These are phyloP conservation scores for Menura novaehollandiae DNA, from an alignment of 2,113 vertebrate species.

Conservation along the genomic window DNA sequence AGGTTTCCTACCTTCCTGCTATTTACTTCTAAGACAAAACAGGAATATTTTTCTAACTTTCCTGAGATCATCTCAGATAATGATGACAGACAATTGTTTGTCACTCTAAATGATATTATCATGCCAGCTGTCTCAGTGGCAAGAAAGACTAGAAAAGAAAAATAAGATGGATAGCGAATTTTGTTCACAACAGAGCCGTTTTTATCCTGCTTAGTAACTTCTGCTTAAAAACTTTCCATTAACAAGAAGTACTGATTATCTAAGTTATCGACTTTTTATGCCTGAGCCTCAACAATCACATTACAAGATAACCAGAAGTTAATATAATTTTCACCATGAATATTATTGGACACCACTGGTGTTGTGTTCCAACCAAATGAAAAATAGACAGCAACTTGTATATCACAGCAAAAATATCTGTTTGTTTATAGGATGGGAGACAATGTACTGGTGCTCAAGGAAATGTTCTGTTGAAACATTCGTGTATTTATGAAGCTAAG, in stretches of 20 bases:
- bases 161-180: not conserved
- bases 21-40: slow-evolving; percentile 12
- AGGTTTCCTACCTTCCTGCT: not conserved
- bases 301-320: not conserved
- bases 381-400: not conserved
- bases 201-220: not conserved
- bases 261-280: not conserved
- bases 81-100: slow-evolving; percentile 32
- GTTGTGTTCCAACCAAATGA: not conserved
- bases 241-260: not conserved
- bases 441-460: not conserved
- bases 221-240: not conserved
- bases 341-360: not conserved
- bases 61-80: slow-evolving; percentile 22
- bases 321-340: not conserved
- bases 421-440: not conserved
- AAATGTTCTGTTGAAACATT: not conserved
- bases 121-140: not conserved
- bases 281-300: not conserved
- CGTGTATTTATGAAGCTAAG: not conserved
- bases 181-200: not conserved
- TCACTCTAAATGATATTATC: slow-evolving; percentile 44
- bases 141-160: not conserved
- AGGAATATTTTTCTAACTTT: slow-evolving; percentile 14
- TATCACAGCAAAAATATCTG: not conserved